These are phyloP conservation scores for Clarias batrachus DNA, from an alignment of 2,113 vertebrate species.

Conservation along the genomic window DNA sequence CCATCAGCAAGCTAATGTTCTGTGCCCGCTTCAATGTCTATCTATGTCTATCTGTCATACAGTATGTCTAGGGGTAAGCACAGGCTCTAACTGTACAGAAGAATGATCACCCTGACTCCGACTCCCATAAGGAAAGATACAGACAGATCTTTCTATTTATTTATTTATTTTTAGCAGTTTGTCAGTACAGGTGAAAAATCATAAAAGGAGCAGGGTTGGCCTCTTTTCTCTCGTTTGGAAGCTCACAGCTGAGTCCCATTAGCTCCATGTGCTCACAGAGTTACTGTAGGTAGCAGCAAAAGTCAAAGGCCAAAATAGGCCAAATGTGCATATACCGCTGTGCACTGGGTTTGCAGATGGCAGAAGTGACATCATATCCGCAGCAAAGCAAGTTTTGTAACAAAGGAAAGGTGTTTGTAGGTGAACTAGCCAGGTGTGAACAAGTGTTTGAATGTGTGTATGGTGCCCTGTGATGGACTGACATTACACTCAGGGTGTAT, in stretches of 20 bases:
- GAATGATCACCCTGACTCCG: neutral
- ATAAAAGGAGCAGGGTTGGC: constrained; percentile 11
- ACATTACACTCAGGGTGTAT: neutral
- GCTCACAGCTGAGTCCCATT: constrained; percentile 46
- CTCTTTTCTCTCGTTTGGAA: constrained; percentile 42
- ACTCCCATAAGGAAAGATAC: constrained; percentile 10
- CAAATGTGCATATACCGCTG: neutral
- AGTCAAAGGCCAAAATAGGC: constrained; percentile 37
- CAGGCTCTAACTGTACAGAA: neutral
- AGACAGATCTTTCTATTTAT: constrained; percentile 19
- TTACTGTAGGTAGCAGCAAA: constrained; percentile 3
- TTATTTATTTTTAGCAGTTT: constrained; percentile 14
- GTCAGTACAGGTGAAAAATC: constrained; percentile 12
- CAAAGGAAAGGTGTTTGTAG: neutral
- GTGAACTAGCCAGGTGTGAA: neutral
- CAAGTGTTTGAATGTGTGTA: neutral
- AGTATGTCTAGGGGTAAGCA: neutral
- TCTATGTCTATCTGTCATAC: no score
- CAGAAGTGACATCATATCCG: neutral
- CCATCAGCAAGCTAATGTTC: neutral
- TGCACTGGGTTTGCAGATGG: neutral
- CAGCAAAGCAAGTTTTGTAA: neutral
- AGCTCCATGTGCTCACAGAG: constrained; percentile 22
- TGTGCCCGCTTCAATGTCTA: neutral
- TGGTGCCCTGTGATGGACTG: neutral